Base-by-base conservation (phyloP, 2,113 vertebrate genomes). In the Petromus typicus region DNA sequence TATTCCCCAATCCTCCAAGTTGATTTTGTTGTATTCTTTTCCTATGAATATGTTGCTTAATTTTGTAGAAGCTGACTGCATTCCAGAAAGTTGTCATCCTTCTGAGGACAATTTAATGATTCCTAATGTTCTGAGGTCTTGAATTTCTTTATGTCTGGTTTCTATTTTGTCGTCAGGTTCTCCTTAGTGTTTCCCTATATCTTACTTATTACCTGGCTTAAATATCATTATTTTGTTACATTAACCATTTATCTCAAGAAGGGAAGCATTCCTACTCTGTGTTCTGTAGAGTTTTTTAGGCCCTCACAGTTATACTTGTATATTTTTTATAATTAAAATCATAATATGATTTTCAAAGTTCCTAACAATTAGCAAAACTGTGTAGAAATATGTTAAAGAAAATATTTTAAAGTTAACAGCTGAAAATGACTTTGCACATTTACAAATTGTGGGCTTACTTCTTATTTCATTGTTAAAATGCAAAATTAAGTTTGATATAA, bases 21-120 rank as follows among this genome's bases (percentile, higher is more conserved):
- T 96, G 85, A 95, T 95, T 93, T 92, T 91, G 90, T 89, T 80
- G 22, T 30, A 94, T 91, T 79, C 3, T 94, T 27, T 51, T 92
- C 64, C 48, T 69, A 57, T 82, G 94, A 95, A 73, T 82, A 75
- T 18, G 43, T 10, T 95, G 91, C 61, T 92, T 69, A 90, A 94
- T 96, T 93, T 54, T 30, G 34, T 76, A 54, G 82, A 75, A n/a
- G 75, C 79, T 93, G 63, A 86, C 59, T 79, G 66, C 34, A 54
- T 90, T 93, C 90, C 32, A 76, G 90, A 95, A 40, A 79, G 23
- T 37, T 66, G 11, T 30, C 57, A 43, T 43, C 43, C 84, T 79
- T 78, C 79, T 76, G 37, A 89, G 80, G 48, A 90, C 25, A 54
- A 43, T 91, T 34, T 56, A 30, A 43, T 45, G 66, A 2, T 67